A percentile compares a stretch with the other conserved stretches of the same genome.
Conservation (phyloP, 1,140 invertebrate species). For the Drosophila busckii region DNA sequence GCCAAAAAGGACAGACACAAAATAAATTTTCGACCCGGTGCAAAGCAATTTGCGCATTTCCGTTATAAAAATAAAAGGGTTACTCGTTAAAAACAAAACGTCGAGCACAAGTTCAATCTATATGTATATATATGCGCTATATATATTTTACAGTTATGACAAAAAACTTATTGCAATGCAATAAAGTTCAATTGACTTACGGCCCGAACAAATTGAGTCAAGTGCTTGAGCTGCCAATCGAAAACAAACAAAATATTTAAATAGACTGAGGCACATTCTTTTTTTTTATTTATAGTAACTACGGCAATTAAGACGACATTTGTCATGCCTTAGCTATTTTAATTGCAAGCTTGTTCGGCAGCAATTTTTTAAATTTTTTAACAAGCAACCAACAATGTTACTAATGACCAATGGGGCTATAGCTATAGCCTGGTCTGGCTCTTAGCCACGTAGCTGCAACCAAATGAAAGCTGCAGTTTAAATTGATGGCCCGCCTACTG, state of each 20-base stretch:
- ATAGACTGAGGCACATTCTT: too few relatives aligned
- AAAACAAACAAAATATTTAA: too few relatives aligned
- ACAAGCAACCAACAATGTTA: slow-evolving; percentile 41
- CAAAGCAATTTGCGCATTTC: slow-evolving; percentile 75
- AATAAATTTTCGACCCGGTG: slow-evolving; percentile 66
- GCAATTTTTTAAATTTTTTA: slow-evolving; percentile 9
- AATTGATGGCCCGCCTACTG: slow-evolving; percentile 50
- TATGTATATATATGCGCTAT: too few relatives aligned
- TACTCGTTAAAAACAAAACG: slow-evolving; percentile 71
- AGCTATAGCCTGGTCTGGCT: too few relatives aligned
- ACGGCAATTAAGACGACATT: too few relatives aligned
- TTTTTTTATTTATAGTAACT: too few relatives aligned
- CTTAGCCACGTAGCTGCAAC: slow-evolving; percentile 42
- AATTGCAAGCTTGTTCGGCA: neutral
- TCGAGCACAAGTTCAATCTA: too few relatives aligned
- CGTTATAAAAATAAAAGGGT: slow-evolving; percentile 70
- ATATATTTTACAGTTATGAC: slow-evolving; percentile 66
- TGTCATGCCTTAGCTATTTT: too few relatives aligned
- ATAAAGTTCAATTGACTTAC: slow-evolving; percentile 37
- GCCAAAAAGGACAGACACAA: slow-evolving; percentile 53
- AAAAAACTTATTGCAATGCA: slow-evolving; percentile 57
- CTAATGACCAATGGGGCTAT: slow-evolving; percentile 62
- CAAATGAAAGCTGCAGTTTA: slow-evolving; percentile 64
- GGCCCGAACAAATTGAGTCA: neutral
- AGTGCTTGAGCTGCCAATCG: neutral